These are phyloP conservation scores for Troglohyphantes excavatus DNA, from an alignment of 2,888 invertebrate genomes.

Conservation along the genomic window DNA sequence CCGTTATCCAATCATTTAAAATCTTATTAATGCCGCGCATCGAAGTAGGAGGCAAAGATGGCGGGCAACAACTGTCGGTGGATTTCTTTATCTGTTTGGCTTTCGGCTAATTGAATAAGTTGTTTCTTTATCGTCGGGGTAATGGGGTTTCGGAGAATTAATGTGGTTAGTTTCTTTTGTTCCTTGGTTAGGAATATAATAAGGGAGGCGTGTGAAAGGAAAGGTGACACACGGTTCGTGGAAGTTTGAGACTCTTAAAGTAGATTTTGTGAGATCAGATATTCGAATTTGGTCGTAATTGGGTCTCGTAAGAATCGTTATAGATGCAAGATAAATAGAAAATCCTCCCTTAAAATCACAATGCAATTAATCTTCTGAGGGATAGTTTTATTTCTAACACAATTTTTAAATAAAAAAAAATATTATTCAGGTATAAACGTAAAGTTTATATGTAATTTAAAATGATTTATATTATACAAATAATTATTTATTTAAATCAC, in stretches of 20 bases:
- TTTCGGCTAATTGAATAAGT: slow-evolving; percentile 47
- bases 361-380: no score
- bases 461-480: no score
- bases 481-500: no score
- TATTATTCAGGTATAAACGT: no score
- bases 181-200: neutral
- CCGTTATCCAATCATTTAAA: neutral
- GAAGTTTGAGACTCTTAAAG: neutral
- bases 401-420: no score
- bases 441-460: no score
- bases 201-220: neutral
- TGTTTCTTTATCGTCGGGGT: slow-evolving; percentile 6
- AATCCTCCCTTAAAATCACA: no score
- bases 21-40: neutral
- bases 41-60: neutral
- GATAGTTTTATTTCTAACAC: no score
- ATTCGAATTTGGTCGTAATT: no score
- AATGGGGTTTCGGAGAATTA: neutral
- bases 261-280: neutral
- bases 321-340: no score
- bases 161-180: neutral
- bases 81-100: slow-evolving; percentile 34
- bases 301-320: no score
- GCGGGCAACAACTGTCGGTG: slow-evolving; percentile 9
- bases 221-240: neutral